Evolutionary conservation across 2,888 invertebrate species (phyloP), one percentile per base, ranked within the genome.

Genomic region (Stramonita haemastoma): DNA sequence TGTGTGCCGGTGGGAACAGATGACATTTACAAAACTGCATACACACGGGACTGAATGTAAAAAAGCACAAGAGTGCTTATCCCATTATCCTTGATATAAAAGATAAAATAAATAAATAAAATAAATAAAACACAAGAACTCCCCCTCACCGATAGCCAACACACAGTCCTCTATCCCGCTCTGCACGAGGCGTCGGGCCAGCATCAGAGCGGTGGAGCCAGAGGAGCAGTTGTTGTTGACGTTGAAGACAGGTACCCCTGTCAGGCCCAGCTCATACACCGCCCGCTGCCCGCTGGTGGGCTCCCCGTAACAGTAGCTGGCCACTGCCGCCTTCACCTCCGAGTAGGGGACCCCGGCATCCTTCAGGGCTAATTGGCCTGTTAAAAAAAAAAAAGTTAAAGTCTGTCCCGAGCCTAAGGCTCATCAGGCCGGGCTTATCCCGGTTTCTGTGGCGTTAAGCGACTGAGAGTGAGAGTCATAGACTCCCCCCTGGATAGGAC

Each of bases 211-310:
- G 86, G 93, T 92, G 19, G 95, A 95, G 2, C 94, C 95, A 4
- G 95, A 94, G 17, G 95, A 94, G 84, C 95, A 95, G 91, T 94
- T 94, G 91, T 95, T 95, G 90, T 95, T 95, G 84, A 94, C 94
- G 91, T 95, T 95, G 90, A 93, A 95, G 15, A 95, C 93, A 26
- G 95, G 95, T 73, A 95, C 92, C 57, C 95, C 95, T 66, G 93
- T 94, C 97, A 99, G 97, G 89, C 99, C 99, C 70, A 99, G 97
- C 96, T 98, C 98, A 96, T 99, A 99, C 8, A 99, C 96, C 0
- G 98, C 98, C 92, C 99, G 97, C 96, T 99, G 99, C 0, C 95
- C 95, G 91, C 94, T 93, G 17, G 95, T 95, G 79, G 95, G 94
- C 90, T 95, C 95, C n/a, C 95, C 95, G 91, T 95, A 95, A 89